Evolutionary conservation across 2,797 vertebrate species (phyloP), one percentile per base, ranked within the genome.

Genomic region (Xenentodon cancila): DNA sequence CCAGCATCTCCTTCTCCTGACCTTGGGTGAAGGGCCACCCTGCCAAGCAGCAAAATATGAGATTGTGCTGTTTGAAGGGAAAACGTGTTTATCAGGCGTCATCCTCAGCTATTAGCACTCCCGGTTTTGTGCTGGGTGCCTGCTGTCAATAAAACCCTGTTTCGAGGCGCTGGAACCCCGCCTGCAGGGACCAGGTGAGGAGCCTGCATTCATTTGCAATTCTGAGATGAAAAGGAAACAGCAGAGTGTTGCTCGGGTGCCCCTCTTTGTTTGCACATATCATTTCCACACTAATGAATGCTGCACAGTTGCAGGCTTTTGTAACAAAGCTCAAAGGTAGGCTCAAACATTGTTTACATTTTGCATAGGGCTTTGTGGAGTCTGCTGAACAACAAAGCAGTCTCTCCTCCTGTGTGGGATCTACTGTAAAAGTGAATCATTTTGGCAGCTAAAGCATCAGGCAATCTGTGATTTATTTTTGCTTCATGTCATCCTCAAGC

Each of bases 191-290:
- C 84, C 90, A 91, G 90, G 90, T 91, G 89, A 91, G 87, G 80
- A 85, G 77, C 80, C 87, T 86, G 77, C 67, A 46, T 71, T 92
- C 89, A 92, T 93, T 91, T 92, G 92, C 90, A 92, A 90, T 90
- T 91, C 88, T 65, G 80, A 90, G 85, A 89, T 80, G 86, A 87
- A 84, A 40, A 84, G 84, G 85, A 69, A 64, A 61, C 86, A 72
- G 80, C 77, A 61, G 76, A 81, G 84, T 81, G 87, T 81, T 69
- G 79, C 88, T 82, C 61, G 71, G 88, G 81, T 6, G 79, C 71
- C 71, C 88, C 84, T 81, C 88, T 92, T 90, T 93, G 91, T 93
- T 90, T 92, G 91, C 89, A 91, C 90, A 90, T 91, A 92, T 90
- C 74, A 91, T 91, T 92, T 90, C 88, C 89, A 82, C 84, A 85